A percentile compares a stretch with the other conserved stretches of the same genome.
Evolutionary conservation across 2,888 invertebrate species (phyloP).

Genomic region (Pachymerium ferrugineum): DNA sequence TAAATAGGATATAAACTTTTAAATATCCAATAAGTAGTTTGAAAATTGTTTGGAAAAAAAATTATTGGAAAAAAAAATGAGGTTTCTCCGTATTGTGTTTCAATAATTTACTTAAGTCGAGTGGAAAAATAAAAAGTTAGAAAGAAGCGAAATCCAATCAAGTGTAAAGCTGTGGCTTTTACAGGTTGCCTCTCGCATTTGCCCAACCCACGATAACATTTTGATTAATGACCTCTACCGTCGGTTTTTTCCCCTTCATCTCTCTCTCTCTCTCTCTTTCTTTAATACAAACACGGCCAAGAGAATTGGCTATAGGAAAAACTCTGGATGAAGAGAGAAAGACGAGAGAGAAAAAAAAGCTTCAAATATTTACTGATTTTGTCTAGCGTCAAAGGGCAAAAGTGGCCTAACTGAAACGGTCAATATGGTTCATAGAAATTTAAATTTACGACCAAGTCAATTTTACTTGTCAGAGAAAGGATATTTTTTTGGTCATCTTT

Average conservation of each 20-base stretch:
- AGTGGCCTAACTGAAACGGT: background rate
- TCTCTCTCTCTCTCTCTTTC: background rate
- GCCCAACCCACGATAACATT: conserved; percentile 11
- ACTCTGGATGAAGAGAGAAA: too few species aligned
- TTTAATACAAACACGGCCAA: background rate
- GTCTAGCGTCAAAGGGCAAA: background rate
- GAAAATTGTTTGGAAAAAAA: too few species aligned
- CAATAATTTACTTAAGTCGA: conserved; percentile 25
- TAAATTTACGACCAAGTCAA: too few species aligned
- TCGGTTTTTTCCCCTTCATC: too few species aligned
- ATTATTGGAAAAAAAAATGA: background rate
- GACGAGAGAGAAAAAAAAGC: background rate
- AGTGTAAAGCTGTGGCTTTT: conserved; percentile 17
- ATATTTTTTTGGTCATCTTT: too few species aligned
- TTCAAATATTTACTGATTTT: conserved; percentile 25
- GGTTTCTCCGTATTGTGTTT: background rate
- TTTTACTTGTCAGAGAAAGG: too few species aligned
- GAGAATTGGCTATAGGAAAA: too few species aligned
- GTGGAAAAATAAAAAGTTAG: too few species aligned
- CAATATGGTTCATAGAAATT: background rate
- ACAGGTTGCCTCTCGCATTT: background rate
- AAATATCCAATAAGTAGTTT: too few species aligned
- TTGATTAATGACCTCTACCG: conserved; percentile 24
- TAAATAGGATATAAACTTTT: background rate
- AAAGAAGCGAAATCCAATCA: conserved; percentile 14